Percentiles rank a stretch among this genome's conserved stretches.
Conservation (phyloP, 2,888 invertebrate genomes). For the Amblyjoppa fuscipennis region DNA sequence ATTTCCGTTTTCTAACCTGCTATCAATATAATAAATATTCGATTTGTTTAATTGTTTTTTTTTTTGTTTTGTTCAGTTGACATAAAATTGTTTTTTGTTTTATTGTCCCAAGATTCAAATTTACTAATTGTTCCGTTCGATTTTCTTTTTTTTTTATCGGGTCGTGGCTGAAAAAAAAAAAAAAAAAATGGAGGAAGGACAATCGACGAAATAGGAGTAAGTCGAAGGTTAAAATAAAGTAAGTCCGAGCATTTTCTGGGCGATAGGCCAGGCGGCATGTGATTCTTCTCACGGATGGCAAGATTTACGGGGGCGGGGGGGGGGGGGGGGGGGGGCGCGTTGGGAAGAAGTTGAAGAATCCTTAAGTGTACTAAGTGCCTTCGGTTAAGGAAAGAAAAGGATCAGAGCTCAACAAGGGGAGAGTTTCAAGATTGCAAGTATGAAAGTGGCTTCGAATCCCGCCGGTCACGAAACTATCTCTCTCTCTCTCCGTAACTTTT, state of each 20-base stretch:
- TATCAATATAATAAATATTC: no score
- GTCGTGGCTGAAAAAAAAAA: neutral
- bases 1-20: no score
- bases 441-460: neutral
- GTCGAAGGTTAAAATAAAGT: slow-evolving; percentile 13
- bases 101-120: neutral
- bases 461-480: neutral
- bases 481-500: neutral
- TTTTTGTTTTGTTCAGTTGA: no score
- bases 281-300: slow-evolving; percentile 8
- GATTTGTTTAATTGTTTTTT: no score
- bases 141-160: neutral
- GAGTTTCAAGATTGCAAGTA: slow-evolving; percentile 8
- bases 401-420: neutral
- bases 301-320: neutral
- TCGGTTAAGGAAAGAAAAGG: slow-evolving; percentile 15
- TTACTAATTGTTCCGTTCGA: neutral
- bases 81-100: neutral
- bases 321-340: neutral
- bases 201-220: slow-evolving; percentile 16
- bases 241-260: neutral
- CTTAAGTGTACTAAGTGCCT: slow-evolving; percentile 31
- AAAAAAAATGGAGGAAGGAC: neutral
- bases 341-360: slow-evolving; percentile 9
- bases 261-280: neutral